Percentiles rank a stretch among this genome's conserved stretches.
Evolutionary conservation across 2,113 vertebrate species (phyloP).

Genomic region (Hystrix brachyura): DNA sequence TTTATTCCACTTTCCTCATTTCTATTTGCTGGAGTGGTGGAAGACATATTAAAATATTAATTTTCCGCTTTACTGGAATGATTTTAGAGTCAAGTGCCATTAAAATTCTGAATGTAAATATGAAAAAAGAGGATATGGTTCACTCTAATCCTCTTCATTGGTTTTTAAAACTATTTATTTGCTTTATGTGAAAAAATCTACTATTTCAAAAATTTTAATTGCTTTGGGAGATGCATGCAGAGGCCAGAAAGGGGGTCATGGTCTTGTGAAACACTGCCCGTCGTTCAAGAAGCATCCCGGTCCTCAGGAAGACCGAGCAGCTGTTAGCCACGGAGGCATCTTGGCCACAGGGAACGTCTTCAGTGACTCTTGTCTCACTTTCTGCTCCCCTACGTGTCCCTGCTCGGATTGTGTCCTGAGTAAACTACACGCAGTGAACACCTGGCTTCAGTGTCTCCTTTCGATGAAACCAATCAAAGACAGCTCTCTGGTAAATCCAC

Average conservation of each 20-base stretch:
- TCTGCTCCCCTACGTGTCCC: too few species aligned
- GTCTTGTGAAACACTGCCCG: not conserved
- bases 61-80: conserved; percentile 93
- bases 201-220: conserved; percentile 58
- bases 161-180: conserved; percentile 82
- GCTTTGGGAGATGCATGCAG: not conserved
- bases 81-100: conserved; percentile 88
- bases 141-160: conserved; percentile 84
- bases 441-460: not conserved
- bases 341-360: not conserved
- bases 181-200: conserved; percentile 21
- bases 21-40: conserved; percentile 85
- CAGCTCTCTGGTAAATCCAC: not conserved
- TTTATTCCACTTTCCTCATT: conserved; percentile 87
- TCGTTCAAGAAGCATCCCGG: not conserved
- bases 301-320: not conserved
- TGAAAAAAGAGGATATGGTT: conserved; percentile 83
- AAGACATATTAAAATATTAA: conserved; percentile 92
- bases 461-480: not conserved
- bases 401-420: not conserved
- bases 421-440: not conserved
- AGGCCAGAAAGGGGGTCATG: not conserved
- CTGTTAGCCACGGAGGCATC: not conserved
- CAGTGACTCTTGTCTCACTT: not conserved
- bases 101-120: conserved; percentile 86